Evolutionary conservation across 2,797 vertebrate genomes (phyloP).

Genomic region (Leuciscus waleckii): DNA sequence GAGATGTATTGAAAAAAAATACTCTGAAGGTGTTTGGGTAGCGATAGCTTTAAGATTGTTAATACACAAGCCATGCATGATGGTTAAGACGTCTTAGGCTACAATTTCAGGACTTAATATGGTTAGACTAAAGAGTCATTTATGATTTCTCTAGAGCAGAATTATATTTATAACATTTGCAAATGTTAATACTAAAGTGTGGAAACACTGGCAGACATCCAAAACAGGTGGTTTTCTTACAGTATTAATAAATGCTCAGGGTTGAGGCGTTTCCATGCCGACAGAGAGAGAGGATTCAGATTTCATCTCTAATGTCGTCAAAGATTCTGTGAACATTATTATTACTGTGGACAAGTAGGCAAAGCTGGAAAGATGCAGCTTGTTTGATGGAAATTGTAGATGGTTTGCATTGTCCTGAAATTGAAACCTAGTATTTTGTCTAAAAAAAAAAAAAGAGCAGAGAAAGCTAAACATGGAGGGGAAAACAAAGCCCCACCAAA

Average conservation of each 20-base stretch:
- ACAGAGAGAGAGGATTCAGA: conserved; percentile 47
- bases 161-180: background rate
- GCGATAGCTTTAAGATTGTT: conserved; percentile 53
- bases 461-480: conserved; percentile 31
- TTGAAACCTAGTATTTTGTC: conserved; percentile 44
- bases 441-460: conserved; percentile 28
- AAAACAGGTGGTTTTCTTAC: conserved; percentile 48
- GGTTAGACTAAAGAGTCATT: background rate
- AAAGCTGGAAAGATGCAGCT: conserved; percentile 22
- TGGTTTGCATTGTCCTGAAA: conserved; percentile 47
- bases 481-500: background rate
- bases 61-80: conserved; percentile 61
- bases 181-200: conserved; percentile 31
- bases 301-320: conserved; percentile 32
- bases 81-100: conserved; percentile 40
- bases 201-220: conserved; percentile 37
- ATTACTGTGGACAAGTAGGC: conserved; percentile 39
- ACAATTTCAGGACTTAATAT: conserved; percentile 44
- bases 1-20: conserved; percentile 46
- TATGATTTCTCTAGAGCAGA: background rate
- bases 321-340: conserved; percentile 38
- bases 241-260: conserved; percentile 21
- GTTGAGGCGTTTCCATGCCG: conserved; percentile 46
- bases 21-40: conserved; percentile 33
- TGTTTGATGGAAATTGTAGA: conserved; percentile 40